These are phyloP conservation scores for Oxyura jamaicensis DNA, from an alignment of 2,113 vertebrate genomes.

Conservation along the genomic window DNA sequence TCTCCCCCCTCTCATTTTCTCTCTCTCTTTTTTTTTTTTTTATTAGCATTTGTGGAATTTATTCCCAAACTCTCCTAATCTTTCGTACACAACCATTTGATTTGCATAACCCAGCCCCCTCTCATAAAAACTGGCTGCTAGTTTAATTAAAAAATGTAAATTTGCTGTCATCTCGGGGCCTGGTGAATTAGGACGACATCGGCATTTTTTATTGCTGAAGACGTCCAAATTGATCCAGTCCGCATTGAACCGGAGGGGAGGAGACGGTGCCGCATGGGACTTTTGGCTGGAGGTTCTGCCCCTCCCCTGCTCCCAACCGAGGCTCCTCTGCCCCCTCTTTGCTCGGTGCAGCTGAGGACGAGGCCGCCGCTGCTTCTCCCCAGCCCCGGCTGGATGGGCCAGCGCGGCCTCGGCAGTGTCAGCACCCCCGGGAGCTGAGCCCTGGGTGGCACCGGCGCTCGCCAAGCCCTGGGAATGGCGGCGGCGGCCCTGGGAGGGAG, in stretches of 20 bases:
- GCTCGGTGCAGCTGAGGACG: slow-evolving; percentile 24
- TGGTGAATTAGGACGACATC: slow-evolving; percentile 98
- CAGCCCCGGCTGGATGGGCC: slow-evolving; percentile 3
- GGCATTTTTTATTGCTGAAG: slow-evolving; percentile 99
- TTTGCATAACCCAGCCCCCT: slow-evolving; percentile 99
- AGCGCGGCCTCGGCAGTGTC: not conserved
- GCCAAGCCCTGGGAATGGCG: slow-evolving; percentile 8
- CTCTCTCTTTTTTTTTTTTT: slow-evolving; percentile 74
- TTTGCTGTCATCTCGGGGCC: slow-evolving; percentile 99
- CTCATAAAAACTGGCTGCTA: slow-evolving; percentile 99
- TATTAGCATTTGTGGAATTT: slow-evolving; percentile 98
- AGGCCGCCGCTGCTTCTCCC: slow-evolving; percentile 3
- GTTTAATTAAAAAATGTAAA: slow-evolving; percentile 99
- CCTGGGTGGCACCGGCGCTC: slow-evolving; percentile 35
- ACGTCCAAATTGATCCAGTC: slow-evolving; percentile 98
- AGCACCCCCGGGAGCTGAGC: slow-evolving; percentile 14
- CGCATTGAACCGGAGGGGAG: slow-evolving; percentile 62
- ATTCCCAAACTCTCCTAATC: slow-evolving; percentile 99
- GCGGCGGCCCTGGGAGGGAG: not conserved
- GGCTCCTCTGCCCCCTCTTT: not conserved
- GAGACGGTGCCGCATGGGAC: slow-evolving; percentile 37
- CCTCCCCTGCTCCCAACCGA: slow-evolving; percentile 49
- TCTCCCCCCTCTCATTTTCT: slow-evolving; percentile 76
- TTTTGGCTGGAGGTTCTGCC: slow-evolving; percentile 17
- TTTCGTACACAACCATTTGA: slow-evolving; percentile 99